Evolutionary conservation across 1,140 invertebrate genomes (phyloP).

Genomic region (Micrasema longulum): DNA sequence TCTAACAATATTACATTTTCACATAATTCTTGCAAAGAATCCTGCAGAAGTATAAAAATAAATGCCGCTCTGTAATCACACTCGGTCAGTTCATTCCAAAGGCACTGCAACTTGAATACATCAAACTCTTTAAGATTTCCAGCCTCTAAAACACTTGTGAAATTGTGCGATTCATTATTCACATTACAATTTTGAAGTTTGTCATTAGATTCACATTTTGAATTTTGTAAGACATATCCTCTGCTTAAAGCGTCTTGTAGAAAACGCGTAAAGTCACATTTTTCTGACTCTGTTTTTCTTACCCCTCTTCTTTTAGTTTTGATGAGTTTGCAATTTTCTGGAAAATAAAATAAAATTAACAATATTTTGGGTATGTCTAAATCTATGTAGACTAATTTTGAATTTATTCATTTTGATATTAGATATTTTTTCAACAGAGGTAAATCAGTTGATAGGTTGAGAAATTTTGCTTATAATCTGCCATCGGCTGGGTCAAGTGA

Average conservation of each 20-base stretch:
- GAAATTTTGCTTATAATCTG: neutral
- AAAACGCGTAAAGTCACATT: slow-evolving; percentile 44
- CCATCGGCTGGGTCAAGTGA: neutral
- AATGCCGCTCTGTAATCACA: slow-evolving; percentile 29
- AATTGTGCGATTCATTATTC: neutral
- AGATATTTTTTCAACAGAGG: neutral
- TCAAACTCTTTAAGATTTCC: slow-evolving; percentile 38
- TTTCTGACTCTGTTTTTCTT: slow-evolving; percentile 41
- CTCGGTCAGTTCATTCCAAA: slow-evolving; percentile 42
- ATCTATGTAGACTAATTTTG: neutral
- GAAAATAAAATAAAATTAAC: slow-evolving; percentile 31
- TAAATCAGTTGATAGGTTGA: neutral
- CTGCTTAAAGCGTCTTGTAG: slow-evolving; percentile 30
- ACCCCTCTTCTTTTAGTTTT: slow-evolving; percentile 45
- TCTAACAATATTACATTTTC: slow-evolving; percentile 46
- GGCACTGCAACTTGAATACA: slow-evolving; percentile 8
- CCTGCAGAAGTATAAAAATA: slow-evolving; percentile 40
- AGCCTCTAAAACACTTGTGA: neutral
- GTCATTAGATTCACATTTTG: neutral
- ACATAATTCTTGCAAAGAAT: slow-evolving; percentile 44
- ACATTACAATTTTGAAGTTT: neutral
- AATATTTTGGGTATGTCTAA: neutral
- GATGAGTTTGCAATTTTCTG: slow-evolving; percentile 43
- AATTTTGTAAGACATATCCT: slow-evolving; percentile 43
- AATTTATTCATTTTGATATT: neutral